These are phyloP conservation scores for Rotaria socialis DNA, from an alignment of 2,888 invertebrate genomes.

Conservation along the genomic window DNA sequence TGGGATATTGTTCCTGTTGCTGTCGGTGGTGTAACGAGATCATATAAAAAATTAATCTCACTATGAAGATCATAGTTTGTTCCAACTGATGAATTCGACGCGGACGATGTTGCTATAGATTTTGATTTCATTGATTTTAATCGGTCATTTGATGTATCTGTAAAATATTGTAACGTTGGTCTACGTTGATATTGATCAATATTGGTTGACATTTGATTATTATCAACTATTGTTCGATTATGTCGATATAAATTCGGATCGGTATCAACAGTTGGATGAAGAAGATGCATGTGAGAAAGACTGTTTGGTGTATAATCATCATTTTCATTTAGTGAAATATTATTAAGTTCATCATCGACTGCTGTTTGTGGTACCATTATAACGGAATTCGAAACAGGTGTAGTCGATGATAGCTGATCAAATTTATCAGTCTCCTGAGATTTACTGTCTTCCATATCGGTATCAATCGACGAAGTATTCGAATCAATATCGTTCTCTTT, in stretches of 20 bases:
- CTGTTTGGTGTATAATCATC: neutral
- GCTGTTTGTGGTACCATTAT: neutral
- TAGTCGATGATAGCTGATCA: neutral
- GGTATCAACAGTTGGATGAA: neutral
- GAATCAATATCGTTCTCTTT: constrained; percentile 33
- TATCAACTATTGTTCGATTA: neutral
- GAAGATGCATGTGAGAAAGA: neutral
- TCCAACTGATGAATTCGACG: neutral
- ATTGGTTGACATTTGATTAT: neutral
- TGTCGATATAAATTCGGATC: neutral
- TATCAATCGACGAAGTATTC: constrained; percentile 14
- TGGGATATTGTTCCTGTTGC: neutral
- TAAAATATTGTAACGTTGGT: neutral
- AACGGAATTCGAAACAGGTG: neutral
- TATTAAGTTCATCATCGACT: neutral
- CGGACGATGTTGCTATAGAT: neutral
- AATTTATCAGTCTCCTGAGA: neutral
- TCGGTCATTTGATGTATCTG: neutral
- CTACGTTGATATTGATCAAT: neutral
- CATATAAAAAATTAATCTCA: constrained; percentile 21
- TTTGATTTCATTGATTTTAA: neutral
- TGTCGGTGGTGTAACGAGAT: neutral
- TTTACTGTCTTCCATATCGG: constrained; percentile 4
- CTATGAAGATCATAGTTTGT: neutral
- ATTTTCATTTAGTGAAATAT: neutral